Percentiles rank a stretch among this genome's conserved stretches.
Evolutionary conservation across 2,888 invertebrate genomes (phyloP).

Genomic region (Eulithis prunata): DNA sequence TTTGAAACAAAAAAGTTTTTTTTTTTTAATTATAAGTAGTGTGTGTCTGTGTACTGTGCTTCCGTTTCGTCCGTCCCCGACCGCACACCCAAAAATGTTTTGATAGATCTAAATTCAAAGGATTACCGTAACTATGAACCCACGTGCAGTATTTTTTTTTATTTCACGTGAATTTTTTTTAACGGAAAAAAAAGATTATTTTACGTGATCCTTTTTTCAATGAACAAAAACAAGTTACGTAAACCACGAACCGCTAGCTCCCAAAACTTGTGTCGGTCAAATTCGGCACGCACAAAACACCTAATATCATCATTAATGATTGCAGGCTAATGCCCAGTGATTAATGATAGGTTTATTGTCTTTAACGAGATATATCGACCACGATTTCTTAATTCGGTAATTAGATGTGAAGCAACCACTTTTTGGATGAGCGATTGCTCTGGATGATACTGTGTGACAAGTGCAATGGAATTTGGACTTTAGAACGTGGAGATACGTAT

Average conservation of each 20-base stretch:
- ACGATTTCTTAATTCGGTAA: slow-evolving; percentile 82
- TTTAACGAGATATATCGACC: slow-evolving; percentile 72
- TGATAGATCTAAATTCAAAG: too few relatives aligned
- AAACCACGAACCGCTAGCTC: slow-evolving; percentile 8
- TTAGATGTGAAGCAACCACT: slow-evolving; percentile 72
- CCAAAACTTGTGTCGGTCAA: slow-evolving; percentile 43
- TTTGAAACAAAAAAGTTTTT: too few relatives aligned
- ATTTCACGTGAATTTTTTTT: too few relatives aligned
- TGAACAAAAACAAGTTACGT: not conserved
- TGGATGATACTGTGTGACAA: slow-evolving; percentile 12
- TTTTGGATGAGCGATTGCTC: slow-evolving; percentile 59
- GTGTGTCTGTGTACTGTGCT: too few relatives aligned
- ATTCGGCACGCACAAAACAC: slow-evolving; percentile 65
- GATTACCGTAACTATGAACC: too few relatives aligned
- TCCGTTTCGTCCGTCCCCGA: too few relatives aligned
- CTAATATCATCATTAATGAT: slow-evolving; percentile 80
- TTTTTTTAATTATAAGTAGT: too few relatives aligned
- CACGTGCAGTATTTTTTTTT: too few relatives aligned
- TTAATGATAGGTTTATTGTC: slow-evolving; percentile 81
- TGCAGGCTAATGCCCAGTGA: slow-evolving; percentile 75
- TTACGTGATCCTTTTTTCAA: too few relatives aligned
- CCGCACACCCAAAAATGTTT: too few relatives aligned
- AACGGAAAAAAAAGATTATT: too few relatives aligned
- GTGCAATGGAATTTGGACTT: slow-evolving; percentile 20
- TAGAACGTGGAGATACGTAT: not conserved